These are phyloP conservation scores for Protobothrops flavoviridis DNA, from an alignment of 2,113 vertebrate species.

Conservation along the genomic window DNA sequence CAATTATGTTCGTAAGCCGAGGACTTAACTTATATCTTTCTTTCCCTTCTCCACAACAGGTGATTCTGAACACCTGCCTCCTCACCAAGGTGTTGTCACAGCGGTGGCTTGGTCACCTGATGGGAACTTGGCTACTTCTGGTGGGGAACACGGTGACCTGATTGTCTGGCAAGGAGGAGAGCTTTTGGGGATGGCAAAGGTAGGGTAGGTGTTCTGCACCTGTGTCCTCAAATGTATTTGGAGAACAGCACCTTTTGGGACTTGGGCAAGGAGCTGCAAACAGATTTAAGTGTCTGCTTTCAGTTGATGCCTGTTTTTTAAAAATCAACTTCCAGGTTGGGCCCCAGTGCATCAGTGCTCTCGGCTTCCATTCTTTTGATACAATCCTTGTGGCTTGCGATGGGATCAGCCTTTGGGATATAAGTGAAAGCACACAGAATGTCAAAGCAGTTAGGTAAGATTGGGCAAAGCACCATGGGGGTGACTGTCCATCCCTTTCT, in stretches of 20 bases:
- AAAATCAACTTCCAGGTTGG: background rate
- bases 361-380: background rate
- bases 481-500: background rate
- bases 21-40: background rate
- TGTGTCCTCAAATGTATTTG: background rate
- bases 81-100: slow-evolving; percentile 43
- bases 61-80: background rate
- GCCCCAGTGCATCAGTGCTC: background rate
- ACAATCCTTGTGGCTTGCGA: slow-evolving; percentile 25
- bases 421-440: background rate
- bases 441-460: background rate
- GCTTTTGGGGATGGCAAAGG: slow-evolving; percentile 54
- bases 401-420: slow-evolving; percentile 17
- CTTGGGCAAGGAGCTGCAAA: background rate
- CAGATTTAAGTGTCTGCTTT: background rate
- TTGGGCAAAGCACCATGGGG: background rate
- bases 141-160: slow-evolving; percentile 74
- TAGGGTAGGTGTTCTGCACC: background rate
- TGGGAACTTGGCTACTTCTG: slow-evolving; percentile 67
- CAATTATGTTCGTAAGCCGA: background rate
- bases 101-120: slow-evolving; percentile 74
- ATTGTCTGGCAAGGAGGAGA: slow-evolving; percentile 70
- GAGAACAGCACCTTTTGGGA: background rate
- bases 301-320: background rate
- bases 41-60: background rate